Evolutionary conservation across 2,888 invertebrate genomes (phyloP), one percentile per base, ranked within the genome.

Genomic region (Drosophila neonasuta): DNA sequence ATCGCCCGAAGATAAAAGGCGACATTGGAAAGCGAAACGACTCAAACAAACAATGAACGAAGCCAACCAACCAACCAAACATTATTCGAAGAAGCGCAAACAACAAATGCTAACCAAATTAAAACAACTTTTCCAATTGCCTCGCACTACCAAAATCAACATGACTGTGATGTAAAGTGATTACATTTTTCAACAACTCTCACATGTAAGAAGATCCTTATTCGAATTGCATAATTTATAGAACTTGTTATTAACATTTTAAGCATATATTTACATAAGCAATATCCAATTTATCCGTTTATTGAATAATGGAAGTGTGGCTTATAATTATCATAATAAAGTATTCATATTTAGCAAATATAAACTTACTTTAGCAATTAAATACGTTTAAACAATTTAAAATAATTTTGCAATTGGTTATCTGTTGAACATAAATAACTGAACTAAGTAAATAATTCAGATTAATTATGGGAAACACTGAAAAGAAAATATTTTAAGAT

Each of bases 1-100:
- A 79, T 79, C 71, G 69, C 84, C 79, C 45, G 44, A 52, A 84
- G 80, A 81, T 81, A 80, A 81, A 69, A 69, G 67, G 65, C 54
- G 70, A 75, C 79, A 81, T 77, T 77, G 70, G 59, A 63, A 77
- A 50, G 44, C 36, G n/a, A 20, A 20, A 20, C 73, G 32, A 34
- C 54, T 24, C 36, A 34, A 32, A 54, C n/a, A 67, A 54, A 45
- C 36, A 36, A 36, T n/a, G n/a, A 36, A 34, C 32, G 68, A 61
- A 49, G 24, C 24, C 6, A 24, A 39, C 32, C 71, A 61, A 49
- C 54, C 41, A 64, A 42, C 60, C 54, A 49, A 45, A 29, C 30
- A 42, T 52, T 30, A 30, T 29, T 4, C 42, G 15, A 30, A 30
- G 15, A 41, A 29, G 29, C 32, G 32, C 42, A 36, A 20, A 20